Evolutionary conservation across 2,797 vertebrate genomes (phyloP), one percentile per base, ranked within the genome.

Genomic region (Hirundo rustica): DNA sequence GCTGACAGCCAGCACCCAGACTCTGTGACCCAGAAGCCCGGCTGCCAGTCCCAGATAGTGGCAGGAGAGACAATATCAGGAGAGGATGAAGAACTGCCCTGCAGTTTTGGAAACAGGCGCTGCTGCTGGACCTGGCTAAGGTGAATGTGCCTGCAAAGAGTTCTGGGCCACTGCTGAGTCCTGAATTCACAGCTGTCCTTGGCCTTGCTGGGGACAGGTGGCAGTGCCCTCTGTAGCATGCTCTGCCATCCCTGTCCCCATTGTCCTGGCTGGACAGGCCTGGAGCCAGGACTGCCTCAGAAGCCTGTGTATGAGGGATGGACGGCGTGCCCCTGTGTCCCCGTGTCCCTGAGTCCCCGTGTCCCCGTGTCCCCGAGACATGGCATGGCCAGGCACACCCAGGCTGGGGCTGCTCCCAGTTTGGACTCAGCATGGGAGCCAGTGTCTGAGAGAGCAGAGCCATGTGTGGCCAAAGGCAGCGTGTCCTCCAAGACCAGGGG

Each of bases 1-100:
- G 96, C 93, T 89, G 88, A 50, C 85, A 96, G 85, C 55, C 96
- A 91, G 92, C 19, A 34, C 93, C 85, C 89, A 86, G 96, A 74
- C 45, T 40, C 55, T 51, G 72, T 62, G 32, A 64, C 27, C 38
- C 22, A 25, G 67, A 65, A 65, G 10, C 62, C 40, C 68, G 67
- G 11, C 4, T 72, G 21, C 50, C 55, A 34, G 77, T 58, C 77
- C 55, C 80, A 62, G 45, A 25, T 7, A 21, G 23, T 71, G 60
- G 75, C 64, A 30, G 55, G 45, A 89, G 65, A 89, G 68, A 81
- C n/a, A 78, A 54, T 55, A 32, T 34, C 53, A 17, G 15, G 54
- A 88, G 13, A 71, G 44, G 26, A 42, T 42, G 45, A 78, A 65
- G 60, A 32, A 3, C 58, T 71, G 45, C 12, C 32, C 19, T 16